Evolutionary conservation across 2,888 invertebrate genomes (phyloP).

Genomic region (Drosophila koepferae): DNA sequence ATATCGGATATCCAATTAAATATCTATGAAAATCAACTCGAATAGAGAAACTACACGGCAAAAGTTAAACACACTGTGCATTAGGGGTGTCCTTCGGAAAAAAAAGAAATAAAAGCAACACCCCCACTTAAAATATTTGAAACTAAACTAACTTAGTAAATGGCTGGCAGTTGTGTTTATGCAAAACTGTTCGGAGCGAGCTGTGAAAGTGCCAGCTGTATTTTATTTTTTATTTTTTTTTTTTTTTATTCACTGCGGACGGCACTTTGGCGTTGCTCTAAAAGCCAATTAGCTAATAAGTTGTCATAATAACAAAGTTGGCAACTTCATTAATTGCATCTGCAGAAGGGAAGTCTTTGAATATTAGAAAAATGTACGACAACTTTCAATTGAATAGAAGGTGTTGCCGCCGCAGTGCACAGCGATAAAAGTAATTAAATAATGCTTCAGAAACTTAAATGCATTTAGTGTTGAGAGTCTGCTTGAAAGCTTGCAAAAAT

Average conservation of each 20-base stretch:
- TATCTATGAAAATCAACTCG: not conserved
- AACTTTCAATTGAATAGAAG: slow-evolving; percentile 14
- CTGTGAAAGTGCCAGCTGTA: slow-evolving; percentile 61
- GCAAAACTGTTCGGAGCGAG: slow-evolving; percentile 29
- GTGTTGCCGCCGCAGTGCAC: slow-evolving; percentile 2
- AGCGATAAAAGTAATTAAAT: slow-evolving; percentile 9
- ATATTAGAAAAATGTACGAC: not conserved
- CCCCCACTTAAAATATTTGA: slow-evolving; percentile 29
- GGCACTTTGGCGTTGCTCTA: slow-evolving; percentile 8
- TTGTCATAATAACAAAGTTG: slow-evolving; percentile 25
- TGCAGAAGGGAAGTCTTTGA: not conserved
- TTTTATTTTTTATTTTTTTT: not conserved
- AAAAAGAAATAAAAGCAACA: not conserved
- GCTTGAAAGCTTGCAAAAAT: not conserved
- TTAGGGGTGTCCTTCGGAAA: not conserved
- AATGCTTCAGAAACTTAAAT: not conserved
- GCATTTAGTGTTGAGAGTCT: not conserved
- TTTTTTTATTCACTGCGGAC: not conserved
- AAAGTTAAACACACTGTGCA: not conserved
- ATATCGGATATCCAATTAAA: not conserved
- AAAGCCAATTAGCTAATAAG: slow-evolving; percentile 25
- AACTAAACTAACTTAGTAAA: slow-evolving; percentile 40
- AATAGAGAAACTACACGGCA: too few relatives aligned
- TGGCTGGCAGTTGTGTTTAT: slow-evolving; percentile 45
- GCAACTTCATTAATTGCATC: slow-evolving; percentile 20